Base-by-base conservation (phyloP, 2,113 vertebrate genomes). In the Rousettus leschenaultii region DNA sequence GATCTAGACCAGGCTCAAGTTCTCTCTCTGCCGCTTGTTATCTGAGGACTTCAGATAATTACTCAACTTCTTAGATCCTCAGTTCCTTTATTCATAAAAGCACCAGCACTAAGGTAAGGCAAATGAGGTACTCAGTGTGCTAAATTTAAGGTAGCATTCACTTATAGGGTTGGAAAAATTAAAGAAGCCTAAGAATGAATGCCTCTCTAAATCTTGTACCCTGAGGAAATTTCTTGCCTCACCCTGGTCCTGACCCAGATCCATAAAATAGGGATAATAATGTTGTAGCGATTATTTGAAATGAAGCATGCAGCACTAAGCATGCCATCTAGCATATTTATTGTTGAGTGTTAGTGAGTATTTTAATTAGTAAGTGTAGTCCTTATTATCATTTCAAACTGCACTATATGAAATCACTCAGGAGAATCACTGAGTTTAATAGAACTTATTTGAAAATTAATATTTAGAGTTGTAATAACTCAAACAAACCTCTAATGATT, bases 361-460 rank as follows among this genome's bases (percentile, higher is more conserved):
- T 80, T 87, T 86, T 55, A 77, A 61, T 33, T 24, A 40, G 24
- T 38, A 73, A 68, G 24, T 45, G 21, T 66, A 55, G 68, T 45
- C 55, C 30, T 40, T 48, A 38, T 88, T 83, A 40, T 65, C n/a
- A 71, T 74, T 92, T 86, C 30, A 35, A 77, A 7, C 6, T 61
- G 45, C 30, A 13, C 35, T 55, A 73, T 65, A 73, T 19, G 63
- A 91, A 55, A 51, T 40, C n/a, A 19, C 70, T 66, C 92, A 83
- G 35, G 24, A 55, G 24, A 83, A 43, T 79, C 55, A 57, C 28
- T 51, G 63, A 53, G 18, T 75, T 84, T 92, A 57, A 95, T 28
- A 82, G 80, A 65, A 85, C 53, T 30, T 70, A 75, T 35, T 22
- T 55, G 43, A 96, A 95, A 95, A 61, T 85, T 45, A 91, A 68